Conservation (phyloP, 2,113 vertebrate genomes). For the Lophotis ruficrista region DNA sequence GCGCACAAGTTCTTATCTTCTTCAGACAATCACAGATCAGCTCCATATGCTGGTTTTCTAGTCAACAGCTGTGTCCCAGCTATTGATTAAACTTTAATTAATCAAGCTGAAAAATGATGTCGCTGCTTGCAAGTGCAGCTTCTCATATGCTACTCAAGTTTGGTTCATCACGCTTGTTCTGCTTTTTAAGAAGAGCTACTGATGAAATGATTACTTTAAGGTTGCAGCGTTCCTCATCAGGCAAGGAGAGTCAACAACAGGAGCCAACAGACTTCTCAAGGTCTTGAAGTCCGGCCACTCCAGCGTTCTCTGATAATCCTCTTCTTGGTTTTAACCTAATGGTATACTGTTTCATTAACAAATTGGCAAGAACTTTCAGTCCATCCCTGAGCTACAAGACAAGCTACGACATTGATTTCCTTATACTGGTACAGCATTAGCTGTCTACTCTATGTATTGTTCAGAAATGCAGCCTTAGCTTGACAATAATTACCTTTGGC, state of each 20-base stretch:
- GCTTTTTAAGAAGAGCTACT: not conserved
- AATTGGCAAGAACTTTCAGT: not conserved
- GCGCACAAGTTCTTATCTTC: not conserved
- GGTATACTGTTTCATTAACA: not conserved
- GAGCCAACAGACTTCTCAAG: not conserved
- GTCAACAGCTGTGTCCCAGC: conserved; percentile 31
- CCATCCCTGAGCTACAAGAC: not conserved
- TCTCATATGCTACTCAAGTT: not conserved
- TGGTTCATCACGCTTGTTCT: not conserved
- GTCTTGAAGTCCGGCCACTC: not conserved
- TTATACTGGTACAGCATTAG: not conserved
- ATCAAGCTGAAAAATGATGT: not conserved
- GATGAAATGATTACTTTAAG: not conserved
- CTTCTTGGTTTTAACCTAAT: not conserved
- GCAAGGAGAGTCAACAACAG: not conserved
- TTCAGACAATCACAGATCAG: not conserved
- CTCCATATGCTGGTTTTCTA: conserved; percentile 30
- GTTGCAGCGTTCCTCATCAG: not conserved
- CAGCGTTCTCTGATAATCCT: not conserved
- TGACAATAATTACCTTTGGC: not conserved
- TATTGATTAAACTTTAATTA: conserved; percentile 30
- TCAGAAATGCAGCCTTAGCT: not conserved
- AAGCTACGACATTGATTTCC: not conserved
- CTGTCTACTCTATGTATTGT: not conserved
- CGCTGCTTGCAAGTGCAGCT: not conserved